Evolutionary conservation across 2,888 invertebrate species (phyloP).

Genomic region (Epicampocera succincta): DNA sequence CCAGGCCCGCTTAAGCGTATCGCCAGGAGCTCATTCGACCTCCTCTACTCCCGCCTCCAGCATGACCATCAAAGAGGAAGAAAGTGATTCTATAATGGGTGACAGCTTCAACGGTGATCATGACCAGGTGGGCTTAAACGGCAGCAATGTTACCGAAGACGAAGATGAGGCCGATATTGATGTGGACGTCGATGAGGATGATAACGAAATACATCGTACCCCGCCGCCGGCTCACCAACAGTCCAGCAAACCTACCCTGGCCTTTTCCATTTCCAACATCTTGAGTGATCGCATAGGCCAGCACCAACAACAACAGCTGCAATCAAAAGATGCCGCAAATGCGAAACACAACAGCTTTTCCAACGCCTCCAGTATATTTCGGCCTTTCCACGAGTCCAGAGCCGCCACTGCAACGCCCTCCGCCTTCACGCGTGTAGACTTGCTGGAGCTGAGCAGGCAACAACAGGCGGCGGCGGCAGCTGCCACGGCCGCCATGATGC

Average conservation of each 20-base stretch:
- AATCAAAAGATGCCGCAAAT: conserved; percentile 46
- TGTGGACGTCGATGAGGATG: conserved; percentile 75
- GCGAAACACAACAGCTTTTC: conserved; percentile 54
- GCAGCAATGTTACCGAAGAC: conserved; percentile 73
- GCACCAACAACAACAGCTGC: conserved; percentile 67
- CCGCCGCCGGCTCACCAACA: conserved; percentile 79
- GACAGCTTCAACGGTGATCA: conserved; percentile 77
- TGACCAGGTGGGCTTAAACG: conserved; percentile 71
- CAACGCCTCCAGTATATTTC: conserved; percentile 75
- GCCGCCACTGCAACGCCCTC: conserved; percentile 75
- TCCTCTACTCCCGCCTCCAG: conserved; percentile 76
- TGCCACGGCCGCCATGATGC: conserved; percentile 80
- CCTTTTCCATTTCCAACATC: conserved; percentile 81
- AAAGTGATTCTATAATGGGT: conserved; percentile 79
- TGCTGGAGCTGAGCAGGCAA: conserved; percentile 80
- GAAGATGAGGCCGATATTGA: conserved; percentile 75
- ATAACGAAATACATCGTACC: conserved; percentile 73
- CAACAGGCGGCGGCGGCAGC: conserved; percentile 80
- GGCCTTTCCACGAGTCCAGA: conserved; percentile 79
- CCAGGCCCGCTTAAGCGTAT: conserved; percentile 73
- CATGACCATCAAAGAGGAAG: conserved; percentile 80
- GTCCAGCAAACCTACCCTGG: conserved; percentile 78
- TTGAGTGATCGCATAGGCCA: conserved; percentile 81
- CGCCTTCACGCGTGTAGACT: conserved; percentile 80
- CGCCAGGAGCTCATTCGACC: conserved; percentile 75